Evolutionary conservation across 2,888 invertebrate species (phyloP).

Genomic region (Xanthorhoe designata): DNA sequence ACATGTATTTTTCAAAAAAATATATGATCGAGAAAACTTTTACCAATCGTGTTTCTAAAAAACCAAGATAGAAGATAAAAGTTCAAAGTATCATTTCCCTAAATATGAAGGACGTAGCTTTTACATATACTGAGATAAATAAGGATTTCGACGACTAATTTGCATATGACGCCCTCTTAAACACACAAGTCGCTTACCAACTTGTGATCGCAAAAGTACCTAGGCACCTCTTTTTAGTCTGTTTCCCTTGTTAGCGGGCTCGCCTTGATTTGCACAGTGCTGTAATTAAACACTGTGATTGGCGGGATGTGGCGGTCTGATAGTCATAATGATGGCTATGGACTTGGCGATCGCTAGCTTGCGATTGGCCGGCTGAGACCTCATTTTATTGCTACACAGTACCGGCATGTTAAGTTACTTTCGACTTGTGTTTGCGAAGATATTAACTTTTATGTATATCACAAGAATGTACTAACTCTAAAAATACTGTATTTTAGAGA

Average conservation of each 20-base stretch:
- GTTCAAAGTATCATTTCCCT: too few species aligned
- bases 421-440: background rate
- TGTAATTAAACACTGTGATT: conserved; percentile 43
- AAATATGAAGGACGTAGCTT: too few species aligned
- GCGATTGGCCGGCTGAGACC: conserved; percentile 19
- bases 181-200: conserved; percentile 2
- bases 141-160: too few species aligned
- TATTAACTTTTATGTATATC: background rate
- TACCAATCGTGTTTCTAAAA: too few species aligned
- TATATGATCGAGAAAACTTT: too few species aligned
- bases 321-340: conserved; percentile 31
- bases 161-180: too few species aligned
- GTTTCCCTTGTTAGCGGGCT: conserved; percentile 56
- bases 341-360: conserved; percentile 14
- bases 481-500: background rate
- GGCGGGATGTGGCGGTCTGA: conserved; percentile 29
- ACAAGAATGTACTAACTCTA: background rate
- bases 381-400: conserved; percentile 4
- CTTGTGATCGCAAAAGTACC: conserved; percentile 6
- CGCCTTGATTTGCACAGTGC: conserved; percentile 43
- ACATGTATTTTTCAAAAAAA: too few species aligned
- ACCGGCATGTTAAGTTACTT: background rate
- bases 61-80: too few species aligned
- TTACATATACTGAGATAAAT: too few species aligned
- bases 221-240: conserved; percentile 19